Percentiles rank a stretch among this genome's conserved stretches.
Conservation (phyloP, 2,888 invertebrate species). For the Neelides folsomi region DNA sequence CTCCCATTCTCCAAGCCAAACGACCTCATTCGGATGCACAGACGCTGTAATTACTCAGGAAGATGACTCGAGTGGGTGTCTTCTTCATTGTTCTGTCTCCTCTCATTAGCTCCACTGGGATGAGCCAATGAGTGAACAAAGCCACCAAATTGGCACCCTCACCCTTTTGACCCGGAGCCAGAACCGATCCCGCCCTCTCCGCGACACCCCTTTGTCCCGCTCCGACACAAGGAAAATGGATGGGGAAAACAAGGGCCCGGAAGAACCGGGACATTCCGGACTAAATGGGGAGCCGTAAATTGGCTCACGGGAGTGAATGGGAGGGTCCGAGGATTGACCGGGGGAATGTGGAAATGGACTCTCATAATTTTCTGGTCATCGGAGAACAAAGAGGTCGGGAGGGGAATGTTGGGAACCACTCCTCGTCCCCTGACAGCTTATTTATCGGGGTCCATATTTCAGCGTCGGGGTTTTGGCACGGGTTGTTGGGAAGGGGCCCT, state of each 20-base stretch:
- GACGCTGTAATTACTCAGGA: constrained; percentile 11
- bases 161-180: constrained; percentile 29
- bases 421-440: constrained; percentile 11
- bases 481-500: background rate
- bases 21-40: constrained; percentile 13
- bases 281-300: too few relatives aligned
- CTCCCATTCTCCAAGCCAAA: constrained; percentile 7
- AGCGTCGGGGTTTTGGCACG: constrained; percentile 2
- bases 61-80: constrained; percentile 17
- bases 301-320: too few relatives aligned
- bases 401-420: constrained; percentile 7
- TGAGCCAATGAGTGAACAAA: constrained; percentile 21
- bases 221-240: background rate
- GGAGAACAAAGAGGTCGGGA: constrained; percentile 11
- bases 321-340: too few relatives aligned
- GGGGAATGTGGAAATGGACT: constrained; percentile 8
- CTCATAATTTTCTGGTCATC: constrained; percentile 21
- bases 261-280: too few relatives aligned
- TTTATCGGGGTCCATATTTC: constrained; percentile 21
- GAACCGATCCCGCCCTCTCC: constrained; percentile 1
- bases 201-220: background rate
- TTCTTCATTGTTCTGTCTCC: constrained; percentile 24
- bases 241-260: too few relatives aligned
- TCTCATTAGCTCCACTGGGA: constrained; percentile 30
- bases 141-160: constrained; percentile 30